phyloP scores from a whole-genome alignment of 2,797 vertebrate genomes.

The Melanotaenia trifasciata region DNA sequence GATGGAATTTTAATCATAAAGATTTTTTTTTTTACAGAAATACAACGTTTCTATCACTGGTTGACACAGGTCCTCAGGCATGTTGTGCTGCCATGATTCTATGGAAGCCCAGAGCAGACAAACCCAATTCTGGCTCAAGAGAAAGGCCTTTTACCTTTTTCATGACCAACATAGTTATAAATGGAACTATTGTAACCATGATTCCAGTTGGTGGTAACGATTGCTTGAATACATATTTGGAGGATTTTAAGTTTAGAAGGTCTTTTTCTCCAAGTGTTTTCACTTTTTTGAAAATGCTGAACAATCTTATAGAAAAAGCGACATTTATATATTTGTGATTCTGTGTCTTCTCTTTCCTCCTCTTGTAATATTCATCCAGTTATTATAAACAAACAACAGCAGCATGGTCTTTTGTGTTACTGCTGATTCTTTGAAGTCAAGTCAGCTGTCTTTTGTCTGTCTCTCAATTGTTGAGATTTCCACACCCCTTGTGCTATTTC shows the following conservation, averaged over 20 bases:
- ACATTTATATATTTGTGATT: neutral
- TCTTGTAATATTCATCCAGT: too few relatives aligned
- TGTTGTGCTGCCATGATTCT: neutral
- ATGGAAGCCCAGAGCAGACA: neutral
- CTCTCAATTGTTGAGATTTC: neutral
- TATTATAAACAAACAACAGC: neutral
- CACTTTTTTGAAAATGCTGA: constrained; percentile 14
- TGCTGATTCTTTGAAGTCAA: neutral
- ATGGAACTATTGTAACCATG: too few relatives aligned
- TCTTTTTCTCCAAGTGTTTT: neutral
- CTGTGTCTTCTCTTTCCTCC: neutral
- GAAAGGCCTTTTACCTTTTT: too few relatives aligned
- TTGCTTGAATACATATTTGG: constrained; percentile 46
- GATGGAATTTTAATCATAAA: too few relatives aligned
- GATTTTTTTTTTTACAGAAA: too few relatives aligned
- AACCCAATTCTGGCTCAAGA: too few relatives aligned
- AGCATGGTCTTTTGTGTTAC: neutral
- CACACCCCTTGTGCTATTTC: neutral
- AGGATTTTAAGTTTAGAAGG: constrained; percentile 13
- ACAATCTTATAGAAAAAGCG: neutral
- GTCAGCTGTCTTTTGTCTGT: too few relatives aligned
- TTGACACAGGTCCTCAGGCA: too few relatives aligned
- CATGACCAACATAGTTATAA: too few relatives aligned
- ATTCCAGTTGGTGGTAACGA: neutral
- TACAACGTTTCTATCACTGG: too few relatives aligned